Evolutionary conservation across 2,113 vertebrate genomes (phyloP).

Genomic region (Gopherus flavomarginatus): DNA sequence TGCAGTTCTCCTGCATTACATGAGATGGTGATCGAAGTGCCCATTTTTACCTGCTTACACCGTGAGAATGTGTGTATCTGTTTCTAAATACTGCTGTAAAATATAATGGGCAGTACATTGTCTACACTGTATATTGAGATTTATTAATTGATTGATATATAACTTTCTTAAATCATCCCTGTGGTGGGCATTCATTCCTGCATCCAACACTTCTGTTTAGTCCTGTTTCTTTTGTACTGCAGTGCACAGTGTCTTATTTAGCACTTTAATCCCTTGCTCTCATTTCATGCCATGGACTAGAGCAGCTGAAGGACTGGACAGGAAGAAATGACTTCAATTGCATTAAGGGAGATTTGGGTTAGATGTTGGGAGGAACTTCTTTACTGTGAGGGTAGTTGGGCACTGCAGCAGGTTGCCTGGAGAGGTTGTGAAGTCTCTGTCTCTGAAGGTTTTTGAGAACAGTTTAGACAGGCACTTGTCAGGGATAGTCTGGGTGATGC

Average conservation of each 20-base stretch:
- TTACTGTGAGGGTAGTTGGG: background rate
- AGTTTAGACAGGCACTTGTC: background rate
- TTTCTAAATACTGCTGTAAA: background rate
- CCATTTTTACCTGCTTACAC: rapidly evolving
- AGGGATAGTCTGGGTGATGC: background rate
- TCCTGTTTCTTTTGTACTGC: background rate
- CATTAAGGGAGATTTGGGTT: background rate
- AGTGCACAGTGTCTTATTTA: background rate
- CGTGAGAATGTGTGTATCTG: rapidly evolving
- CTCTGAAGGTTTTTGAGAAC: background rate
- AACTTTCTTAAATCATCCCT: background rate
- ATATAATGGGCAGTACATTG: rapidly evolving
- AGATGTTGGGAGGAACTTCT: background rate
- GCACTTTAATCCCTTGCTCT: background rate
- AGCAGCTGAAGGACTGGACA: background rate
- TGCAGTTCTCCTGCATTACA: rapidly evolving
- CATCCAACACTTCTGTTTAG: background rate
- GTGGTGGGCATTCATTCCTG: background rate
- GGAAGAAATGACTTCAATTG: background rate
- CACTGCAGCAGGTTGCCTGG: background rate
- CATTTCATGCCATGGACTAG: background rate
- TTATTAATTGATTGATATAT: background rate
- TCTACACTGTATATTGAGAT: background rate
- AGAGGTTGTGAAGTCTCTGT: background rate
- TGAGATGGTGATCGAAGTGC: background rate